Percentiles rank a stretch among this genome's conserved stretches.
phyloP scores from a whole-genome alignment of 2,797 vertebrate species.

The Falco concolor region DNA sequence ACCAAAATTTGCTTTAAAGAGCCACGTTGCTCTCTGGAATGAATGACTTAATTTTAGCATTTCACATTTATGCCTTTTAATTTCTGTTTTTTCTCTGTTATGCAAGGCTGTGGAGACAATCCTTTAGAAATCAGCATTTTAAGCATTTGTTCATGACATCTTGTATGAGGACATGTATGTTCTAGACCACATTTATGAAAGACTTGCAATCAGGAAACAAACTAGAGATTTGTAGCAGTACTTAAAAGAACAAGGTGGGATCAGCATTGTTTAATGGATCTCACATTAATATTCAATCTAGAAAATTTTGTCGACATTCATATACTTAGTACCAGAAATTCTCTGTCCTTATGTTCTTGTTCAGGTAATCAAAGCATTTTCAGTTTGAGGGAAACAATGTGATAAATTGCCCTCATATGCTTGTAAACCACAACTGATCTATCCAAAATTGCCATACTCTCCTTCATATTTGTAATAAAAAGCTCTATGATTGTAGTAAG shows the following conservation, averaged over 20 bases:
- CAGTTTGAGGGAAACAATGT: not conserved
- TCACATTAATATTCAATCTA: not conserved
- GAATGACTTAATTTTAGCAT: not conserved
- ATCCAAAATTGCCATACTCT: not conserved
- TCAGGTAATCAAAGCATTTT: not conserved
- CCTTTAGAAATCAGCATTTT: not conserved
- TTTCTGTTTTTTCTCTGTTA: not conserved
- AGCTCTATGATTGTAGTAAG: not conserved
- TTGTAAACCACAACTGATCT: not conserved
- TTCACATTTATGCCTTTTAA: not conserved
- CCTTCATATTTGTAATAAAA: not conserved
- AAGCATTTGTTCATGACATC: not conserved
- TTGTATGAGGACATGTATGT: not conserved
- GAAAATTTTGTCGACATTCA: not conserved
- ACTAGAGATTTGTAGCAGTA: not conserved
- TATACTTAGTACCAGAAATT: not conserved
- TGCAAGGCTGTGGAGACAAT: not conserved
- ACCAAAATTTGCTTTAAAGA: not conserved
- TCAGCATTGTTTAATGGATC: not conserved
- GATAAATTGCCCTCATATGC: not conserved
- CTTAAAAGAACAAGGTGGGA: not conserved
- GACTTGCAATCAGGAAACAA: not conserved
- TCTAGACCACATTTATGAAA: not conserved
- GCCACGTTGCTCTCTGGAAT: not conserved
- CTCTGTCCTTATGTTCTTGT: not conserved